Percentiles rank a stretch among this genome's conserved stretches.
phyloP scores from a whole-genome alignment of 2,113 vertebrate genomes.

The Apteryx mantelli region DNA sequence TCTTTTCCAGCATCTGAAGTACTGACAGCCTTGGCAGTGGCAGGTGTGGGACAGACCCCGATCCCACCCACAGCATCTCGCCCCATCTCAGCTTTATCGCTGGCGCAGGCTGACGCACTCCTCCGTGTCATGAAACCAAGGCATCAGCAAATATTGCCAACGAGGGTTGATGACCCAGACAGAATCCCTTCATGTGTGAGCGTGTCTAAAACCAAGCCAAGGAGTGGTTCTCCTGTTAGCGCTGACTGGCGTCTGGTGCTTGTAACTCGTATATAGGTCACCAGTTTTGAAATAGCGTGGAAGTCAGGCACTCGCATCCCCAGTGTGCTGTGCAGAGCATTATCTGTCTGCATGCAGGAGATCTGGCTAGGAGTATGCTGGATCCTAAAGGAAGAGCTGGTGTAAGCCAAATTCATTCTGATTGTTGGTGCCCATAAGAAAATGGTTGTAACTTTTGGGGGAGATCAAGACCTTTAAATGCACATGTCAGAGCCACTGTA shows the following conservation, averaged over 20 bases:
- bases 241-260: not conserved
- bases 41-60: not conserved
- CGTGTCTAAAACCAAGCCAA: not conserved
- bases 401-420: not conserved
- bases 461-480: not conserved
- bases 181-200: not conserved
- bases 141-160: not conserved
- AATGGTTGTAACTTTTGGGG: not conserved
- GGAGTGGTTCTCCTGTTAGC: not conserved
- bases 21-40: not conserved
- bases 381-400: not conserved
- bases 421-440: not conserved
- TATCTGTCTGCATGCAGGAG: not conserved
- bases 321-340: not conserved
- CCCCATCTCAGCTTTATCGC: not conserved
- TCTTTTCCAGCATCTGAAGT: not conserved
- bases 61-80: rapidly evolving
- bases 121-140: not conserved
- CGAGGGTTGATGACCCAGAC: not conserved
- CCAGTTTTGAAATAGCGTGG: not conserved
- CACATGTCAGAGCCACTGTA: not conserved
- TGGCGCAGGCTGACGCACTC: rapidly evolving
- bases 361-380: not conserved
- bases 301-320: not conserved
- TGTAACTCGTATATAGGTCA: not conserved